Conservation (phyloP, 2,113 vertebrate genomes). For the Salvator merianae region DNA sequence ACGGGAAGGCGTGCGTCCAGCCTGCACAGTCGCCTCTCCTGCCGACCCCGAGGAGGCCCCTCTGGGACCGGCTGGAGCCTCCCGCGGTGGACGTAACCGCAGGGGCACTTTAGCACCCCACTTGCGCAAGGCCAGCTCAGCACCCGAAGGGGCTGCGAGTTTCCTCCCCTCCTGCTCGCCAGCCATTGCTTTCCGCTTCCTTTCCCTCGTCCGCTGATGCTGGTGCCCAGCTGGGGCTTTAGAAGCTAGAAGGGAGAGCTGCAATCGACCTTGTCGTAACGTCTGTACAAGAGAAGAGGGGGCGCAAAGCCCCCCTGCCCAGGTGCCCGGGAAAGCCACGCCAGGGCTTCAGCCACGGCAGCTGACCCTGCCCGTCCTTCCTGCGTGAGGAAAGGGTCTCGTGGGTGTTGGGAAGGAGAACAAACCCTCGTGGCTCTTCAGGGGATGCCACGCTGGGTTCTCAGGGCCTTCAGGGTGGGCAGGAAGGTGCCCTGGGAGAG, state of each 20-base stretch:
- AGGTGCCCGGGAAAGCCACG: neutral
- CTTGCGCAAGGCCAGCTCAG: neutral
- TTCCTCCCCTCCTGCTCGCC: no score
- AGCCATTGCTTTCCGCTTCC: neutral
- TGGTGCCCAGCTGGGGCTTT: neutral
- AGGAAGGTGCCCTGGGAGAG: neutral
- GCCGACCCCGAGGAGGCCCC: neutral
- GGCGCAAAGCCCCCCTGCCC: no score
- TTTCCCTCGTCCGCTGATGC: neutral
- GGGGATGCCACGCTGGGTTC: neutral
- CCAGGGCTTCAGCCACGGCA: neutral
- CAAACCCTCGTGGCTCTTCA: neutral
- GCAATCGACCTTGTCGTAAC: no score
- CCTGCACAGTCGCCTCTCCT: neutral
- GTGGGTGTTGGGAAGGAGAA: neutral
- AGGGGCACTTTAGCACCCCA: accelerated
- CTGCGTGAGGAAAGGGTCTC: neutral
- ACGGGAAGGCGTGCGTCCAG: neutral
- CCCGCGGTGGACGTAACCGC: neutral
- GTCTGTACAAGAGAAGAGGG: no score
- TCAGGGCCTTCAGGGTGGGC: neutral
- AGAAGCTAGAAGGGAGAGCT: no score
- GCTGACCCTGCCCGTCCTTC: neutral
- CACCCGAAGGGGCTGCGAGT: neutral
- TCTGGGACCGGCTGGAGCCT: neutral